Percentiles rank a stretch among this genome's conserved stretches.
These are phyloP conservation scores for Ciona savignyi DNA, from an alignment of 23 tunicate species.

Conservation along the genomic window DNA sequence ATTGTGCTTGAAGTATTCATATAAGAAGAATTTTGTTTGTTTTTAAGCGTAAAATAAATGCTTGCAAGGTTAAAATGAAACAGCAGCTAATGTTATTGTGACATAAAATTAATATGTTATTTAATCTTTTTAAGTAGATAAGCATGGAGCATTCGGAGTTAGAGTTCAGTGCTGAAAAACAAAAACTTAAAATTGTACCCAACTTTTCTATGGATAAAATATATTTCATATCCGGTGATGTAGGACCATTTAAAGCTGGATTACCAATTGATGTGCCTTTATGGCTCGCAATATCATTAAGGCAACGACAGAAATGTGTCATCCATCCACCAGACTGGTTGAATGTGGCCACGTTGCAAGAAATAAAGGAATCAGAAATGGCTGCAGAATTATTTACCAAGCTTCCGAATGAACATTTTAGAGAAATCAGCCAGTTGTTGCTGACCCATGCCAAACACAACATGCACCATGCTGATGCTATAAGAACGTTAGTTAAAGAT, in stretches of 20 bases:
- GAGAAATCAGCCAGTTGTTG: conserved; percentile 65
- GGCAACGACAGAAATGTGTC: conserved; percentile 66
- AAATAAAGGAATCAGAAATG: conserved; percentile 59
- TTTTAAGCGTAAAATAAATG: too few species aligned
- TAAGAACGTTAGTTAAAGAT: conserved; percentile 88
- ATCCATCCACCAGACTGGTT: conserved; percentile 90
- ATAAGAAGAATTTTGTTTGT: too few species aligned
- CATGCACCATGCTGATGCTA: conserved; percentile 62
- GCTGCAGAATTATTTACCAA: conserved; percentile 53
- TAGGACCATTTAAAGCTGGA: conserved; percentile 92
- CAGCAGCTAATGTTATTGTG: too few species aligned
- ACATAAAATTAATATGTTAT: too few species aligned
- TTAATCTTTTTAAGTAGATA: too few species aligned
- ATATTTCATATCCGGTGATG: conserved; percentile 86
- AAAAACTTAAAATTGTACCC: conserved; percentile 61
- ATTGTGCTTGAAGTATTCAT: too few species aligned
- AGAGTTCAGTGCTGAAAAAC: conserved; percentile 93
- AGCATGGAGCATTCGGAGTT: conserved; percentile 81
- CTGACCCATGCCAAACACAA: conserved; percentile 64
- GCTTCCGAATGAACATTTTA: conserved; percentile 70
- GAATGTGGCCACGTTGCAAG: conserved; percentile 41
- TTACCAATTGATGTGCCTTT: conserved; percentile 82
- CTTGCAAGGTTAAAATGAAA: too few species aligned
- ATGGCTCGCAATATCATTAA: conserved; percentile 89
- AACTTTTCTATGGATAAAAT: conserved; percentile 61